These are phyloP conservation scores for Drosophila sordidapex DNA, from an alignment of 2,888 invertebrate species.

Conservation along the genomic window DNA sequence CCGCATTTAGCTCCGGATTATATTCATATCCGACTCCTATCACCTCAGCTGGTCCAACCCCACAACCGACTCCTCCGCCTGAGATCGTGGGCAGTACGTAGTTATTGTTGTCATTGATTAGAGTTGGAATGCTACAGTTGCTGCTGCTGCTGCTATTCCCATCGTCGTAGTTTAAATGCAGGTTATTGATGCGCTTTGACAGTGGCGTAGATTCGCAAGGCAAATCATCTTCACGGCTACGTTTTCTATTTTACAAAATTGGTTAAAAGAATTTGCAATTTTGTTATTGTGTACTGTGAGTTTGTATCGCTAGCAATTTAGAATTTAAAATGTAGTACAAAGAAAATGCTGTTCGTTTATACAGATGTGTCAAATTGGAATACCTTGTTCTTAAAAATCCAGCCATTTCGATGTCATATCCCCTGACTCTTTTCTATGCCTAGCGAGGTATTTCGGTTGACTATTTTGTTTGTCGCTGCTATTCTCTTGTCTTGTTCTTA, in stretches of 20 bases:
- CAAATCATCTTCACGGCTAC: slow-evolving; percentile 90
- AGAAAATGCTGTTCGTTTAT: slow-evolving; percentile 17
- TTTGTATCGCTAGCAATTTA: background rate
- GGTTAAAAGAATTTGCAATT: background rate
- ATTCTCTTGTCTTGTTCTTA: slow-evolving; percentile 48
- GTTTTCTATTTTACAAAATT: slow-evolving; percentile 87
- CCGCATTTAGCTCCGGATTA: slow-evolving; percentile 90
- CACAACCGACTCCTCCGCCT: slow-evolving; percentile 27
- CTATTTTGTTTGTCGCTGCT: slow-evolving; percentile 49
- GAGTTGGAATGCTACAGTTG: slow-evolving; percentile 57
- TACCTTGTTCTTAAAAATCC: slow-evolving; percentile 80
- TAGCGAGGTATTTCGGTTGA: slow-evolving; percentile 14
- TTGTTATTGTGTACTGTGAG: background rate
- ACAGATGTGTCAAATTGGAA: slow-evolving; percentile 12
- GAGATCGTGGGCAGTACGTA: slow-evolving; percentile 47
- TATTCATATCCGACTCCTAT: slow-evolving; percentile 84
- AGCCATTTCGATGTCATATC: slow-evolving; percentile 69
- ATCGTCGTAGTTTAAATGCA: slow-evolving; percentile 88
- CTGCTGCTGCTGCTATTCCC: slow-evolving; percentile 71
- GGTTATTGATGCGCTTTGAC: slow-evolving; percentile 95
- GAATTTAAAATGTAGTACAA: slow-evolving; percentile 8
- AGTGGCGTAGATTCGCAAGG: slow-evolving; percentile 92
- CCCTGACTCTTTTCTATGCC: slow-evolving; percentile 1
- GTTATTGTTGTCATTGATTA: slow-evolving; percentile 62
- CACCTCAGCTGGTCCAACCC: slow-evolving; percentile 38